A percentile compares a stretch with the other conserved stretches of the same genome.
Evolutionary conservation across 2,888 invertebrate genomes (phyloP).

Genomic region (Oscheius myriophilus): DNA sequence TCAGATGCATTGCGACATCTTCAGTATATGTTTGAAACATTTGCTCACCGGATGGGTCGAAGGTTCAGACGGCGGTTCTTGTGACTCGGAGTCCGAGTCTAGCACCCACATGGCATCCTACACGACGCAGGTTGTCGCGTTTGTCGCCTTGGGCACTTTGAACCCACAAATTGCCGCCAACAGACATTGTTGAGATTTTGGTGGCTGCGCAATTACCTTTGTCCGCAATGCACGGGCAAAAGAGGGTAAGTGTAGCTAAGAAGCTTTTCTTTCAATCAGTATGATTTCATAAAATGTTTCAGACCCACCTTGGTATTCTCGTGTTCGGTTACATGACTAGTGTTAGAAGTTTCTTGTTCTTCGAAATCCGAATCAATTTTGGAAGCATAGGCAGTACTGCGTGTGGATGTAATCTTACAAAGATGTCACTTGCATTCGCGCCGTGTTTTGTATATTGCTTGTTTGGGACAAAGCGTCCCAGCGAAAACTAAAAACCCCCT

Average conservation of each 20-base stretch:
- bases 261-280: neutral
- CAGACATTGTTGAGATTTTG: constrained; percentile 24
- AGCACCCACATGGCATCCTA: constrained; percentile 29
- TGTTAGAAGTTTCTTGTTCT: too few species aligned
- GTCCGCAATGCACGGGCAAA: constrained; percentile 3
- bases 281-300: neutral
- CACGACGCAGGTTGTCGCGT: constrained; percentile 12
- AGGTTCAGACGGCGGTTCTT: constrained; percentile 28
- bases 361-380: too few species aligned
- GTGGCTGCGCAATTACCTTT: constrained; percentile 26
- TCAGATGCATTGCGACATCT: constrained; percentile 8
- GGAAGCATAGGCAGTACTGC: too few species aligned
- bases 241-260: neutral
- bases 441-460: too few species aligned
- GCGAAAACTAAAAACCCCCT: too few species aligned
- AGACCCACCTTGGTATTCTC: neutral
- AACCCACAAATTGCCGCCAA: constrained; percentile 25
- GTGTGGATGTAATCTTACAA: too few species aligned
- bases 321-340: neutral
- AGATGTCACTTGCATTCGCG: too few species aligned
- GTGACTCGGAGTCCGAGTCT: constrained; percentile 30
- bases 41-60: constrained; percentile 16
- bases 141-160: constrained; percentile 23
- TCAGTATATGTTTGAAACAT: neutral
- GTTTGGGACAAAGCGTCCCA: too few species aligned